Evolutionary conservation across 2,888 invertebrate genomes (phyloP), one percentile per base, ranked within the genome.

Genomic region (Hemistola chrysoprasaria): DNA sequence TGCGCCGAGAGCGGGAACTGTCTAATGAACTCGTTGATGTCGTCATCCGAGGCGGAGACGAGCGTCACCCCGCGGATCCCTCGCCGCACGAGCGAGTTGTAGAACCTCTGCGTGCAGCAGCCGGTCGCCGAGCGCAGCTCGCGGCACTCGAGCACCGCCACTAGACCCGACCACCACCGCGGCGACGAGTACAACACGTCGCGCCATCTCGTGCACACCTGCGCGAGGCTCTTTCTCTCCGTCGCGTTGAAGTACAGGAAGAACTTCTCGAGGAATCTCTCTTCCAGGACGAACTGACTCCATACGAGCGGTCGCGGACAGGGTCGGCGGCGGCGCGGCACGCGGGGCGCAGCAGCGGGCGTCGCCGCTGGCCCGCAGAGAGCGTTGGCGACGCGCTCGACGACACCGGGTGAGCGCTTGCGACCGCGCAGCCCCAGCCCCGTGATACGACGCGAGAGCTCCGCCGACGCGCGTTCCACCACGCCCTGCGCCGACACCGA

Each of bases 391-490:
- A 96, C 95, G 57, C 96, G 92, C 78, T 96, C 96, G 91, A 96
- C 96, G 53, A 96, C 96, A 55, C 92, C 90, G 49, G 89, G 76
- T 48, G 91, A 86, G 50, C 88, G 87, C 62, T 91, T 91, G 53
- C 91, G 90, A 42, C 91, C 92, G 59, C 94, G 92, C 69, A 94
- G 83, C 36, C 94, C 93, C 62, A 95, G 90, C 47, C 95, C 95
- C 70, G 95, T 96, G 84, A 97, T 96, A 70, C 96, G 93, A 73
- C 96, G 95, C 61, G 95, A 94, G 55, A 97, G 90, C 85, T 97
- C 96, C 54, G 96, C 96, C 62, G 95, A 96, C 66, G 96, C 96
- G 70, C 96, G 92, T 90, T 97, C 96, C 81, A 97, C 96, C 71
- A 96, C 96, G 69, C 96, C 96, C 84, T 95, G 95, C 65, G 95